These are phyloP conservation scores for Poeciliopsis gracilis DNA, from an alignment of 2,797 vertebrate species.

Conservation along the genomic window DNA sequence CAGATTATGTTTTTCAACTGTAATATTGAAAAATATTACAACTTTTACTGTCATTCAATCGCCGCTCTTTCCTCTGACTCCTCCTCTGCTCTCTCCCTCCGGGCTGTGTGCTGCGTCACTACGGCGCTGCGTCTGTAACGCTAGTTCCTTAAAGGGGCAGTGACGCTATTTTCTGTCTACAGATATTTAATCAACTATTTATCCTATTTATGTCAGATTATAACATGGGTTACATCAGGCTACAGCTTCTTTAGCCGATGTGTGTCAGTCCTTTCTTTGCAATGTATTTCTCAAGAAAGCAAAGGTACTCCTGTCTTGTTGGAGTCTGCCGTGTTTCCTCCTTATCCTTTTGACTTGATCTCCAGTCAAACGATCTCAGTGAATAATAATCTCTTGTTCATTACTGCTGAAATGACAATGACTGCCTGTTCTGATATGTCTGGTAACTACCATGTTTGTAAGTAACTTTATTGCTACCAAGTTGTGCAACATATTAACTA, in stretches of 20 bases:
- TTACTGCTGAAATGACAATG: slow-evolving; percentile 35
- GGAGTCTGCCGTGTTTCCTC: not conserved
- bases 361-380: not conserved
- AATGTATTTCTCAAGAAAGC: slow-evolving; percentile 75
- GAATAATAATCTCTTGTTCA: slow-evolving; percentile 1
- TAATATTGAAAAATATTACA: no score
- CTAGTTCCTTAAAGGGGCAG: no score
- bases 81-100: no score
- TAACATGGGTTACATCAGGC: no score
- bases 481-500: slow-evolving; percentile 49
- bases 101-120: no score
- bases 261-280: slow-evolving; percentile 71
- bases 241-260: slow-evolving; percentile 66
- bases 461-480: slow-evolving; percentile 11
- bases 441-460: not conserved
- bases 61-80: no score
- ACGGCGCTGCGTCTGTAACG: no score
- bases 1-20: no score
- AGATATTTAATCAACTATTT: no score
- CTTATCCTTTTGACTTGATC: not conserved
- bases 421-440: slow-evolving; percentile 24
- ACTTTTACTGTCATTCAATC: no score
- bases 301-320: slow-evolving; percentile 67
- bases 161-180: no score
- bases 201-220: no score